Base-by-base conservation (phyloP, 2,113 vertebrate genomes). In the Nothocercus nigrocapillus region DNA sequence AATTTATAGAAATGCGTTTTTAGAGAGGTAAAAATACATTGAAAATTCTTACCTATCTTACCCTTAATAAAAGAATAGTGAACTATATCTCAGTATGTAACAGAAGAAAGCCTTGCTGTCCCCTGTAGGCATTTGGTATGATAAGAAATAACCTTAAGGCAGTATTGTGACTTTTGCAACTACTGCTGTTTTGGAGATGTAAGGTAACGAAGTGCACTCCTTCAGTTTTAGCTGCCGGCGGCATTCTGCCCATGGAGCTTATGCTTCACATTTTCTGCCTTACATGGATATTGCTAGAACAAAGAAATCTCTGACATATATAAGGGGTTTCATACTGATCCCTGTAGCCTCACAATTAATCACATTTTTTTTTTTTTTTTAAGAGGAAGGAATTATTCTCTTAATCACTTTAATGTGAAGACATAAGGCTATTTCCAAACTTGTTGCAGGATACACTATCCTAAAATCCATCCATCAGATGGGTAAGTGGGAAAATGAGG, bases 131-230 rank as follows among this genome's bases (percentile, higher is more conserved):
- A 73, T 94, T 92, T 88, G 66, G 32, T 94, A 95, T 76, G 83
- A 96, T 88, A 88, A 95, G 77, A 96, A 95, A 94, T 68, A 96
- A 90, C 90, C 95, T 96, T 93, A 88, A 94, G 94, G 92, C 95
- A 76, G 82, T 92, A 88, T 49, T 93, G 80, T 82, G 92, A 84
- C 85, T 93, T 94, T 94, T 95, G 93, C 91, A 94, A 83, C 80
- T 91, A 85, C 32, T 75, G 44, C 83, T 95, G 59, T 82, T 85
- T 80, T 84, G 49, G 81, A 96, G 64, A 85, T 83, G 88, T 88
- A 95, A 66, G 27, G 68, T 76, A 69, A 93, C 1, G 1, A 75
- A 88, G 69, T 84, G 82, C 69, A 42, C 51, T 92, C 58, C 95
- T 75, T 88, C 64, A 79, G 34, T 77, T 89, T 92, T 61, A 79